phyloP scores from a whole-genome alignment of 2,888 invertebrate genomes.

The Sturmia bella region DNA sequence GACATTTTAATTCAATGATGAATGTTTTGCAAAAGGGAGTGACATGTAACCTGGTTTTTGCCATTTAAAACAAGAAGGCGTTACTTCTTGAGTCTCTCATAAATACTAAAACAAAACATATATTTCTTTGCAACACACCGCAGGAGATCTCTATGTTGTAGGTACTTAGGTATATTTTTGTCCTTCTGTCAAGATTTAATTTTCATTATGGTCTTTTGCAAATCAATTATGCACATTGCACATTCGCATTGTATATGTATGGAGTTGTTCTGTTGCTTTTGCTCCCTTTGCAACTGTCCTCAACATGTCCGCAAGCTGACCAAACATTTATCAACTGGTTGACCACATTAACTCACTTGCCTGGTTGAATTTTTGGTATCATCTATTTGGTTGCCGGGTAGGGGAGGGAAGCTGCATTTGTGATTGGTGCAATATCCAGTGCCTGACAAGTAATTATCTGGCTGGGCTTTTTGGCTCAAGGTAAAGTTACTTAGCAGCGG shows the following conservation, averaged over 20 bases:
- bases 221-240: conserved; percentile 66
- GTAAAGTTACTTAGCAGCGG: no score
- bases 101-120: conserved; percentile 53
- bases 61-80: conserved; percentile 48
- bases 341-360: conserved; percentile 66
- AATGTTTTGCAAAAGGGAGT: conserved; percentile 58
- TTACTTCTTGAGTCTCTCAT: conserved; percentile 16
- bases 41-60: conserved; percentile 60
- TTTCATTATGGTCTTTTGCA: conserved; percentile 50
- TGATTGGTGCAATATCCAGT: conserved; percentile 59
- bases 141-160: background rate
- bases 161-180: background rate
- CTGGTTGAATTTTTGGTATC: conserved; percentile 9
- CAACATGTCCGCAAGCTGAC: conserved; percentile 80
- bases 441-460: conserved; percentile 30
- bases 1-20: conserved; percentile 62
- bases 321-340: conserved; percentile 79
- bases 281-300: conserved; percentile 74
- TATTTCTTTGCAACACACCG: background rate
- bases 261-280: conserved; percentile 21
- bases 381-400: background rate
- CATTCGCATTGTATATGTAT: conserved; percentile 19
- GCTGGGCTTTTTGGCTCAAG: background rate
- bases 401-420: conserved; percentile 17
- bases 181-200: conserved; percentile 38